A percentile compares a stretch with the other conserved stretches of the same genome.
Conservation (phyloP, 2,888 invertebrate genomes). For the Lasioglossum villosulum region DNA sequence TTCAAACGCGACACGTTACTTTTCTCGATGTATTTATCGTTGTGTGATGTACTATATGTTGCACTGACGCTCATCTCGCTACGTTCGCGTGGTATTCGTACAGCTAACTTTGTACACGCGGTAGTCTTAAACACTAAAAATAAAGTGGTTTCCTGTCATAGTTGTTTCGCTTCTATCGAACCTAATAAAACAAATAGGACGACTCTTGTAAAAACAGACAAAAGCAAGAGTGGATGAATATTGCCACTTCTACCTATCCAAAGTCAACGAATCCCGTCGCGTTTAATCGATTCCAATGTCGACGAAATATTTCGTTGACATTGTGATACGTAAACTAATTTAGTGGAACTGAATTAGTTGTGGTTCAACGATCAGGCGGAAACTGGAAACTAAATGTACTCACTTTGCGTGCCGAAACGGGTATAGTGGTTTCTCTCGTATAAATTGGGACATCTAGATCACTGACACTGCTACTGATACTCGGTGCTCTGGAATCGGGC, state of each 20-base stretch:
- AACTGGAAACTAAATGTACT: slow-evolving; percentile 34
- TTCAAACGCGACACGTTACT: neutral
- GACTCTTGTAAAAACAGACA: neutral
- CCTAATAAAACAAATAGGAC: neutral
- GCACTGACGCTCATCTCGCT: neutral
- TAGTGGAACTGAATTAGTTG: neutral
- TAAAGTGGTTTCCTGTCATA: slow-evolving; percentile 47
- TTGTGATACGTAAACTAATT: neutral
- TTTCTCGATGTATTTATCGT: neutral
- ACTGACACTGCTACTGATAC: slow-evolving; percentile 86
- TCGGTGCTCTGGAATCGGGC: slow-evolving; percentile 83
- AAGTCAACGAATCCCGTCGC: neutral
- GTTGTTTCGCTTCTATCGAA: neutral
- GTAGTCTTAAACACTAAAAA: slow-evolving; percentile 57
- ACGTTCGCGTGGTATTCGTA: neutral
- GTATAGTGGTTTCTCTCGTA: slow-evolving; percentile 82
- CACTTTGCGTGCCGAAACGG: slow-evolving; percentile 78
- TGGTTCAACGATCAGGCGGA: neutral
- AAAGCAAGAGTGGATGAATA: neutral
- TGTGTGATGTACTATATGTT: neutral
- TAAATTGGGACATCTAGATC: slow-evolving; percentile 87
- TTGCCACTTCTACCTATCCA: neutral
- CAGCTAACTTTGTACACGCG: slow-evolving; percentile 45
- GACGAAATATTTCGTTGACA: neutral
- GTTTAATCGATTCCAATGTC: neutral